phyloP scores from a whole-genome alignment of 2,113 vertebrate genomes.

The Lycaon pictus region DNA sequence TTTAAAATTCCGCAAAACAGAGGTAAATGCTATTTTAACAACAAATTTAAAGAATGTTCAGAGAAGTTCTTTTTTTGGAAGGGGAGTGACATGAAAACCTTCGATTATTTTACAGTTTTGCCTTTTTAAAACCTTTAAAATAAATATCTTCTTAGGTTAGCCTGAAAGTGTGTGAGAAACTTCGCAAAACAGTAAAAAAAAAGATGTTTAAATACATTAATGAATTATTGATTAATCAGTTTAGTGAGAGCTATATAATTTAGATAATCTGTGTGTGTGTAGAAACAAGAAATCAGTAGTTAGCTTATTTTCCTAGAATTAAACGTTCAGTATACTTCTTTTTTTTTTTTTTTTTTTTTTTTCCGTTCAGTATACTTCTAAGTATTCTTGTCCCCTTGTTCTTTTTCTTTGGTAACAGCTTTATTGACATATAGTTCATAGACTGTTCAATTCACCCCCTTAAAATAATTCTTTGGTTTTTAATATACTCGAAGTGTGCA shows the following conservation, averaged over 20 bases:
- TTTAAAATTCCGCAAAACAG: background rate
- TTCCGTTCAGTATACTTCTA: background rate
- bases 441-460: background rate
- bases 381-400: background rate
- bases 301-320: background rate
- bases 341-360: too few species aligned
- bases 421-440: slow-evolving; percentile 1
- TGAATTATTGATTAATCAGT: background rate
- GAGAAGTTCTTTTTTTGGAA: background rate
- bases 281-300: background rate
- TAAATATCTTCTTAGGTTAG: background rate
- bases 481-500: background rate
- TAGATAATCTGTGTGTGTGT: background rate
- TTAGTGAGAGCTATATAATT: background rate
- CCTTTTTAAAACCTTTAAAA: background rate
- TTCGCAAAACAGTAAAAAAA: background rate
- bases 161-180: background rate
- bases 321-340: background rate
- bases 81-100: background rate
- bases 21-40: background rate
- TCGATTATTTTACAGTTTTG: background rate
- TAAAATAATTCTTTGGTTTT: background rate
- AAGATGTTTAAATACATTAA: background rate
- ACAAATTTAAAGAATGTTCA: background rate
- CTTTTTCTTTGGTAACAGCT: background rate